Evolutionary conservation across 2,113 vertebrate species (phyloP).

Genomic region (Pteropus alecto): DNA sequence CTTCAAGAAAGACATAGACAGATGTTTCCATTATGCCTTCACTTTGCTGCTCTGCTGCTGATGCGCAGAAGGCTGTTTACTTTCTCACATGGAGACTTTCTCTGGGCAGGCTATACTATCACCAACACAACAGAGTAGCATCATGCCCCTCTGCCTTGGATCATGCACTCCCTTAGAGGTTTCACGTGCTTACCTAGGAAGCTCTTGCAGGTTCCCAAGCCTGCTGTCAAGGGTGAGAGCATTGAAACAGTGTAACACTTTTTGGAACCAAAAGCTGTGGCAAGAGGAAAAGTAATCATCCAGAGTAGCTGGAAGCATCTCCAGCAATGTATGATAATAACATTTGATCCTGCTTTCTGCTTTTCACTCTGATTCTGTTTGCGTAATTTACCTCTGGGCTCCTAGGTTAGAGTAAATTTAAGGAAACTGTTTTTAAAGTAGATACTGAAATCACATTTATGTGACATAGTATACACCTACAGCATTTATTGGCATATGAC

Average conservation of each 20-base stretch:
- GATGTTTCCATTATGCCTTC: background rate
- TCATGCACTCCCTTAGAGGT: background rate
- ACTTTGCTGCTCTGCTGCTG: background rate
- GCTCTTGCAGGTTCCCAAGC: background rate
- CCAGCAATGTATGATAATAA: background rate
- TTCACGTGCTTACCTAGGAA: constrained; percentile 28
- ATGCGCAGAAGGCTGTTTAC: background rate
- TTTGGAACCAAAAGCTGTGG: constrained; percentile 30
- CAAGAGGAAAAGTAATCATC: constrained; percentile 29
- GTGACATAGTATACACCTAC: background rate
- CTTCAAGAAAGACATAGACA: background rate
- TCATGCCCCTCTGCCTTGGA: background rate
- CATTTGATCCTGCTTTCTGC: background rate
- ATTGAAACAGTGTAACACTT: background rate
- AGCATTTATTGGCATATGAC: background rate
- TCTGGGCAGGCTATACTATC: background rate
- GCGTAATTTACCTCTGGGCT: background rate
- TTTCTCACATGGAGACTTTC: background rate
- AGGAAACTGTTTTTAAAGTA: background rate
- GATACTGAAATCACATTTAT: background rate
- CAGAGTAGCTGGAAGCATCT: background rate
- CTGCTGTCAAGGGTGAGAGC: background rate
- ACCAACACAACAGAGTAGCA: fast-evolving
- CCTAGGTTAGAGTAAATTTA: background rate
- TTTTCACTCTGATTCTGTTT: background rate